Evolutionary conservation across 2,113 vertebrate species (phyloP), one percentile per base, ranked within the genome.

Genomic region (Etheostoma spectabile): DNA sequence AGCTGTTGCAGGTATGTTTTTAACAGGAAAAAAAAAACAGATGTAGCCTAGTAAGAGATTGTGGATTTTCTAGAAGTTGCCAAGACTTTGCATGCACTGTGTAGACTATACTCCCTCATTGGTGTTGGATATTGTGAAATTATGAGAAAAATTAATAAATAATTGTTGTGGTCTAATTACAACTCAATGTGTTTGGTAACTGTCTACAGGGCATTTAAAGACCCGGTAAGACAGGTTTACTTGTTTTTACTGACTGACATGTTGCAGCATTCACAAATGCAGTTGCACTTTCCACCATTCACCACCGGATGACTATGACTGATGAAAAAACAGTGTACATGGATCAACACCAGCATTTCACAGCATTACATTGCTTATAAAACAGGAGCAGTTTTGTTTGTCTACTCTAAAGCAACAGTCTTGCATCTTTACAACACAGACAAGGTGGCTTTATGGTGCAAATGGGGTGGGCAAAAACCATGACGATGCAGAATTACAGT

Each of bases 1-100:
- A 92, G 48, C 81, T 59, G 70, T 79, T 64, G 3, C 87, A 93
- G 92, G 93, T 93, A 93, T 62, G 84, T 88, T 69, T 27, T 79
- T 10, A 33, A 45, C 13, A 24, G n/a, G 27, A 22, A 14, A 15
- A 13, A 18, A 53, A 24, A 56, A 7, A 57, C 13, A 14, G n/a
- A 16, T 48, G 45, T 49, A 24, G 15, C 19, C 1, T 22, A 8
- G 3, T 16, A 12, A 13, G 48, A 48, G 12, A 73, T n/a, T 73
- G 65, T 77, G 64, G 45, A 67, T 81, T 45, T 45, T 24, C 6
- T 35, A 46, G 51, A 88, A 90, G 80, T 90, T 83, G 53, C 7
- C 27, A 22, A 55, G 56, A 89, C 81, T 81, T 77, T 87, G 83
- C 77, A 85, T 74, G 56, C 21, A 45, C 38, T 59, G 51, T 52